Evolutionary conservation across 2,888 invertebrate genomes (phyloP), one percentile per base, ranked within the genome.

Genomic region (Parthenolecanium corni): DNA sequence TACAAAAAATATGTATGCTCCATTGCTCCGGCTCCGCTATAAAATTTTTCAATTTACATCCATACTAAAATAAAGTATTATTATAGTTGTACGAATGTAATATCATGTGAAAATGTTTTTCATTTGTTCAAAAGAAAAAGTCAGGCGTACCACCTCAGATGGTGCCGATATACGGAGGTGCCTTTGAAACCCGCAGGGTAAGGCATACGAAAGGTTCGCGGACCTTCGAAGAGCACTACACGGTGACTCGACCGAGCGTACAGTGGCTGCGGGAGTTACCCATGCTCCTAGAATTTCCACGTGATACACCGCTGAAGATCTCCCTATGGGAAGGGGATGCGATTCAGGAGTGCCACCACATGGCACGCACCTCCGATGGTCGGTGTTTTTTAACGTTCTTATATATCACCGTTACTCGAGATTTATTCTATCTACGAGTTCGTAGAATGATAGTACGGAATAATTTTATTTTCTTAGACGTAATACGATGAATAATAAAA

Each of bases 341-440:
- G 57, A 57, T 57, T 57, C 57, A 57, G 57, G 57, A 57, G 57
- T 57, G 57, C 57, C 57, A 57, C 57, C 57, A 57, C 57, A 57
- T 57, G 57, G 57, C 57, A 57, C 57, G 57, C 57, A 57, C 57
- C 57, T 57, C 57, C 57, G 44, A 18, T 2, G 24, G 3, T 5
- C 14, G 1, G 20, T 2, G n/a, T 23, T 14, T 6, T 4, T 3
- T 36, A 18, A 16, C 23, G 42, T 54, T 40, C n/a, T n/a, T 54
- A 54, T 54, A 54, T 54, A 54, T 16, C 42, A n/a, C 16, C n/a
- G 16, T 21, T 42, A n/a, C 1, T 24, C 4, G 42, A 14, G 6
- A 9, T 11, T 14, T 2, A 54, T 24, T 54, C 4, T 54, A 54
- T 42, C 14, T 23, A 23, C 42, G 54, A 54, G 54, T 42, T 31